Evolutionary conservation across 2,113 vertebrate genomes (phyloP), one percentile per base, ranked within the genome.

Genomic region (Seriola aureovittata): DNA sequence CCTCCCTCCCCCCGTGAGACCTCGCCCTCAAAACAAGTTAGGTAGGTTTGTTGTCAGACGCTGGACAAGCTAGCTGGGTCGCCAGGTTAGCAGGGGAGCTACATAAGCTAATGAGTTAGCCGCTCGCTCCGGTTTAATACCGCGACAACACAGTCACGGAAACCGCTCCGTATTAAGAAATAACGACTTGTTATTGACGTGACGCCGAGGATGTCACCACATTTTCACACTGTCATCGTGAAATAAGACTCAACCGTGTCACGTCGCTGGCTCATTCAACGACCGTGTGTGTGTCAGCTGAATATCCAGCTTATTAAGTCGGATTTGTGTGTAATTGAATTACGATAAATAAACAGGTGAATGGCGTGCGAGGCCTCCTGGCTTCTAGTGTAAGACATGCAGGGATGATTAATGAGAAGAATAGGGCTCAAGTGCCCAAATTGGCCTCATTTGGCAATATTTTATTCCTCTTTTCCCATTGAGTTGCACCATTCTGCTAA

Each of bases 71-170:
- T 58, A 71, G 85, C 80, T 50, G 40, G 42, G 76, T 52, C 58
- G 67, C 48, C 48, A 54, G 34, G 75, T 55, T 84, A 89, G 89
- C 84, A 21, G 25, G 3, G 14, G 14, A 58, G 88, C 82, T 88
- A 78, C 59, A 8, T 60, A 13, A 38, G 84, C 85, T 89, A 85
- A 59, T 23, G 72, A 70, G 85, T 75, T 89, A 81, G 86, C 88
- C 23, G 77, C 54, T 1, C 71, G 71, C 75, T 29, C 29, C 25
- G n/a, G 46, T 89, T 29, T 2, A 85, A 90, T 91, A 85, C 78
- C 0, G 16, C 52, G 42, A 11, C 54, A 16, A 57, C 81, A 10
- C 59, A 1, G 46, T 23, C 36, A 46, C 58, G 34, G 8, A 66
- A 55, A 60, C 44, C 0, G 2, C 48, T 19, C 12, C 0, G 32